Percentiles rank a stretch among this genome's conserved stretches.
phyloP scores from a whole-genome alignment of 2,113 vertebrate genomes.

The Anoura caudifer region DNA sequence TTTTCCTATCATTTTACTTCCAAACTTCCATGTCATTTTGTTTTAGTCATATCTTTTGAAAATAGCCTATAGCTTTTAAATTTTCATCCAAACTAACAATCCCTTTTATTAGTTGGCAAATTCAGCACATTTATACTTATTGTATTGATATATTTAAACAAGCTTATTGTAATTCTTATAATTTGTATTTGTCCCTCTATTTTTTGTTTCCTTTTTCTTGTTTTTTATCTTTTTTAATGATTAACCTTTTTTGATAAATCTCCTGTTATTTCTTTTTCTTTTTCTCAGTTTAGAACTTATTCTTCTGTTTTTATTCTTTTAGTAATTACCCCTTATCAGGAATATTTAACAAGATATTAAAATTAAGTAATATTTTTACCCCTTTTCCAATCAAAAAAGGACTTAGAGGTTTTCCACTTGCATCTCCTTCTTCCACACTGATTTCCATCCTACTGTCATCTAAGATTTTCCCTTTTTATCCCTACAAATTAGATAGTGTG shows the following conservation, averaged over 20 bases:
- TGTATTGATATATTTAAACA: not conserved
- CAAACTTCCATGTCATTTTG: not conserved
- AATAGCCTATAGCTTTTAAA: conserved; percentile 2
- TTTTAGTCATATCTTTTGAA: not conserved
- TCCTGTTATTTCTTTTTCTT: not conserved
- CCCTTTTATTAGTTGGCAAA: not conserved
- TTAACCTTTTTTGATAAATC: not conserved
- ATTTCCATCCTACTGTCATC: not conserved
- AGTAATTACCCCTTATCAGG: not conserved
- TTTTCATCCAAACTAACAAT: not conserved
- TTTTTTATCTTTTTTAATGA: not conserved
- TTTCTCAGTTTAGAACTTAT: not conserved
- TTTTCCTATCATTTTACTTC: not conserved
- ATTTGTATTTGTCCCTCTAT: not conserved
- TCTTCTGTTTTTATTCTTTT: not conserved
- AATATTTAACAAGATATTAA: not conserved
- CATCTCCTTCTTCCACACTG: not conserved
- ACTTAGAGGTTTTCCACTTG: not conserved
- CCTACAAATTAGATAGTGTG: not conserved
- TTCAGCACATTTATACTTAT: not conserved
- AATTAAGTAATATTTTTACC: not conserved
- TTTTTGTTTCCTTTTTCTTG: not conserved
- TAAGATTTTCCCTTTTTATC: not conserved
- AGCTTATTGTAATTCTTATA: not conserved
- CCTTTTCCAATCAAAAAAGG: not conserved